Conservation (phyloP, 2,888 invertebrate species). For the Perdita meconis region DNA sequence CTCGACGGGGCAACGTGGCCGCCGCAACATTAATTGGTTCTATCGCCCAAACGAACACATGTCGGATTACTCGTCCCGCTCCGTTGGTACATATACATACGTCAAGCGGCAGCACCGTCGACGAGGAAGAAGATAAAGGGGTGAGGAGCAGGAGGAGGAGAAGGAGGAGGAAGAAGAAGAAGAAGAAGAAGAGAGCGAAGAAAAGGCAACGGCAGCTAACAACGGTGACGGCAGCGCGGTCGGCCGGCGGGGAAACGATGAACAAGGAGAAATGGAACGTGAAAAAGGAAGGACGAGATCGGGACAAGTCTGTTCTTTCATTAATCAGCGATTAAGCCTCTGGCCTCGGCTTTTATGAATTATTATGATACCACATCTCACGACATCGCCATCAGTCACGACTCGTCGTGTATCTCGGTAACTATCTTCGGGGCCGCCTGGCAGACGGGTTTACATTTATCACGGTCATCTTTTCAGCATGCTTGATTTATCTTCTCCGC, state of each 20-base stretch:
- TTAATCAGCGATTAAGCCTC: conserved; percentile 83
- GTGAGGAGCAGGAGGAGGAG: conserved; percentile 1
- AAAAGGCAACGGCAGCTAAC: conserved; percentile 23
- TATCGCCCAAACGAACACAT: conserved; percentile 80
- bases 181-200: conserved; percentile 32
- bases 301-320: conserved; percentile 80
- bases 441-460: conserved; percentile 83
- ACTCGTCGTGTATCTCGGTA: conserved; percentile 79
- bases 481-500: conserved; percentile 83
- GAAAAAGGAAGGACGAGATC: conserved; percentile 72
- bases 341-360: conserved; percentile 82
- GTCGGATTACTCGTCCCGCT: conserved; percentile 76
- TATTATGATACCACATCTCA: conserved; percentile 84
- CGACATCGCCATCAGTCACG: conserved; percentile 83
- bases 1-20: conserved; percentile 70
- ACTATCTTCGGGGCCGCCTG: conserved; percentile 77
- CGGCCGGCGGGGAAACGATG: conserved; percentile 25
- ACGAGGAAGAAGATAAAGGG: conserved; percentile 39
- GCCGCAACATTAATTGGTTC: conserved; percentile 80
- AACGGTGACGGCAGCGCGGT: conserved; percentile 35
- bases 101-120: conserved; percentile 62
- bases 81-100: conserved; percentile 68
- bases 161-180: conserved; percentile 7
- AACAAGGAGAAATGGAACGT: conserved; percentile 55
- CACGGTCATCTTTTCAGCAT: conserved; percentile 84